Evolutionary conservation across 2,888 invertebrate genomes (phyloP).

Genomic region (Actias luna): DNA sequence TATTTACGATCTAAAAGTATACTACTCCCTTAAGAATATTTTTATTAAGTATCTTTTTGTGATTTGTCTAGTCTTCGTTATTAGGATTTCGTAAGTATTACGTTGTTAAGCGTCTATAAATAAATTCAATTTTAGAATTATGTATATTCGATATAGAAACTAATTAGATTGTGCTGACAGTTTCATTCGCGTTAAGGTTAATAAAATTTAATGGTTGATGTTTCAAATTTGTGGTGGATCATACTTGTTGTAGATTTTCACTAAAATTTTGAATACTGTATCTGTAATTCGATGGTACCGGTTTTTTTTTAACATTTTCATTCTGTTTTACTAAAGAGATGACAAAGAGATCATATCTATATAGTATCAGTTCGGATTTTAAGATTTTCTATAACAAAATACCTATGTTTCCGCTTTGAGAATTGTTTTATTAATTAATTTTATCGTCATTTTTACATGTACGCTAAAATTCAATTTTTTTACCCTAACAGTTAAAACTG

Average conservation of each 20-base stretch:
- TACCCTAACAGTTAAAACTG: background rate
- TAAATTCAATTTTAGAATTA: background rate
- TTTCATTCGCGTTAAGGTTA: background rate
- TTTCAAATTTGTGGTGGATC: background rate
- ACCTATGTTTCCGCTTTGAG: background rate
- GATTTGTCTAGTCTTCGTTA: slow-evolving; percentile 1
- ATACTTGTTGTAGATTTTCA: background rate
- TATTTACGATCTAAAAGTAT: slow-evolving; percentile 21
- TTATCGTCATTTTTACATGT: background rate
- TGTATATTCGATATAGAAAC: background rate
- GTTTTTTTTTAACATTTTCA: background rate
- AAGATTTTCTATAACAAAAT: background rate
- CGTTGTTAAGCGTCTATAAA: background rate
- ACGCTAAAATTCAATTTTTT: background rate
- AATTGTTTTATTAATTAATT: background rate
- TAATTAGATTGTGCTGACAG: background rate
- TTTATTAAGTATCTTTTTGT: slow-evolving; percentile 2
- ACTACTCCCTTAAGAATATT: no score
- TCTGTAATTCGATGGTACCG: background rate
- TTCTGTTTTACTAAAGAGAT: no score
- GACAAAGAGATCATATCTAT: no score
- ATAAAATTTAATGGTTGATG: background rate
- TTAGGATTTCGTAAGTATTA: background rate
- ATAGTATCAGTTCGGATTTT: no score
- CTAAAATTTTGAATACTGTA: background rate